Conservation (phyloP, 2,888 invertebrate genomes). For the Gymnosoma rotundatum region DNA sequence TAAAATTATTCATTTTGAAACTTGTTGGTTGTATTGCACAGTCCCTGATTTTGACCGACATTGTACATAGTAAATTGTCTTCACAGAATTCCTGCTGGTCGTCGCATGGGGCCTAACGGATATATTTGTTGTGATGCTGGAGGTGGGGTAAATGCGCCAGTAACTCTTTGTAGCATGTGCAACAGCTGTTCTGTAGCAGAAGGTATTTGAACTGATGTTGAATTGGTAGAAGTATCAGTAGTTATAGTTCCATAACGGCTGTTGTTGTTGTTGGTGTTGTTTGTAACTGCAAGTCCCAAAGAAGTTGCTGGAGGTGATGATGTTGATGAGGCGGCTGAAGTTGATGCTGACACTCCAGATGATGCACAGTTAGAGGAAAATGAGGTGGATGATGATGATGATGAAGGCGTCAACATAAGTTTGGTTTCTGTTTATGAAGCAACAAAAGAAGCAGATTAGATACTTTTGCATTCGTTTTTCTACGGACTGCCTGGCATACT, state of each 20-base stretch:
- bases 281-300: conserved; percentile 27
- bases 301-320: conserved; percentile 77
- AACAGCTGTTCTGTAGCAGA: conserved; percentile 81
- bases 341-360: conserved; percentile 71
- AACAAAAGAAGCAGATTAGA: conserved; percentile 82
- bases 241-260: conserved; percentile 34
- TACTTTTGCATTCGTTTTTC: conserved; percentile 80
- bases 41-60: conserved; percentile 53
- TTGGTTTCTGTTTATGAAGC: conserved; percentile 81
- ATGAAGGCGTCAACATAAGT: conserved; percentile 80
- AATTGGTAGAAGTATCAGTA: conserved; percentile 20
- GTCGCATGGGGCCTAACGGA: conserved; percentile 30
- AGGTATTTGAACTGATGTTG: conserved; percentile 59
- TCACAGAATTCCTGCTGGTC: conserved; percentile 70
- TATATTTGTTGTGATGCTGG: conserved; percentile 44
- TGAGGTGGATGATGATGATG: conserved; percentile 75
- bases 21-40: conserved; percentile 57
- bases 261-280: conserved; percentile 43
- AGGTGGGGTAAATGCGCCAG: conserved; percentile 72
- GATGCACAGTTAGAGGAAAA: conserved; percentile 52
- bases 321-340: conserved; percentile 77
- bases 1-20: not conserved
- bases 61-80: conserved; percentile 43
- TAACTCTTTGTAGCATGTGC: conserved; percentile 81
- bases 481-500: conserved; percentile 90